These are phyloP conservation scores for Bellardia pandia DNA, from an alignment of 2,888 invertebrate genomes.

Conservation along the genomic window DNA sequence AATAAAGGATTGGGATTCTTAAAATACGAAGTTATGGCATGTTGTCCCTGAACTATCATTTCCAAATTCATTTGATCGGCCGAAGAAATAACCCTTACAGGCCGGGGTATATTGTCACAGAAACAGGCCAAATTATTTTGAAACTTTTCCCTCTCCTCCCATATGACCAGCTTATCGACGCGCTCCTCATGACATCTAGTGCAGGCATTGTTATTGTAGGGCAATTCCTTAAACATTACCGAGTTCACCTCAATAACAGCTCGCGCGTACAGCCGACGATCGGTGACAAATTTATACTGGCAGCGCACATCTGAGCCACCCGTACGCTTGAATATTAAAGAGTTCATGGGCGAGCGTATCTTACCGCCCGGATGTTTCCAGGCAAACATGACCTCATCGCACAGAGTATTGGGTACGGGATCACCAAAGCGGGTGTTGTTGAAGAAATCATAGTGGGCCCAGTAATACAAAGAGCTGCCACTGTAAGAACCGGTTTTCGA, in stretches of 20 bases:
- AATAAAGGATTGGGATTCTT: constrained; percentile 93
- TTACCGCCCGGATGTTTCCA: constrained; percentile 92
- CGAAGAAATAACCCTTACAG: constrained; percentile 89
- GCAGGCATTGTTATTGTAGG: constrained; percentile 91
- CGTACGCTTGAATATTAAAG: constrained; percentile 92
- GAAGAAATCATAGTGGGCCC: constrained; percentile 97
- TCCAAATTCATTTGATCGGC: constrained; percentile 93
- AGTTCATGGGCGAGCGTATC: constrained; percentile 93
- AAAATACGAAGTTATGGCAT: constrained; percentile 94
- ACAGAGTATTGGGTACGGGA: constrained; percentile 91
- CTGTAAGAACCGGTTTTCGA: constrained; percentile 97
- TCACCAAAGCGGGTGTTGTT: constrained; percentile 95
- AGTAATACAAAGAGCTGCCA: constrained; percentile 96
- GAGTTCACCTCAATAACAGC: constrained; percentile 90
- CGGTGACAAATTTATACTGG: constrained; percentile 93
- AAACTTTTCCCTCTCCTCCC: constrained; percentile 89
- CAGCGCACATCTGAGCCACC: constrained; percentile 91
- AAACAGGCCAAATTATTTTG: constrained; percentile 90
- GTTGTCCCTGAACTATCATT: constrained; percentile 92
- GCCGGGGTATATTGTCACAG: constrained; percentile 87
- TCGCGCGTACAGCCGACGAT: constrained; percentile 91
- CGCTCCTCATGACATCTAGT: constrained; percentile 94
- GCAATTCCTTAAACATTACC: constrained; percentile 93
- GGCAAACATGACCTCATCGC: constrained; percentile 94
- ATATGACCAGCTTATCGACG: constrained; percentile 92